phyloP scores from a whole-genome alignment of 64 coral and sea anemone genomes.

The Platygyra sinensis region DNA sequence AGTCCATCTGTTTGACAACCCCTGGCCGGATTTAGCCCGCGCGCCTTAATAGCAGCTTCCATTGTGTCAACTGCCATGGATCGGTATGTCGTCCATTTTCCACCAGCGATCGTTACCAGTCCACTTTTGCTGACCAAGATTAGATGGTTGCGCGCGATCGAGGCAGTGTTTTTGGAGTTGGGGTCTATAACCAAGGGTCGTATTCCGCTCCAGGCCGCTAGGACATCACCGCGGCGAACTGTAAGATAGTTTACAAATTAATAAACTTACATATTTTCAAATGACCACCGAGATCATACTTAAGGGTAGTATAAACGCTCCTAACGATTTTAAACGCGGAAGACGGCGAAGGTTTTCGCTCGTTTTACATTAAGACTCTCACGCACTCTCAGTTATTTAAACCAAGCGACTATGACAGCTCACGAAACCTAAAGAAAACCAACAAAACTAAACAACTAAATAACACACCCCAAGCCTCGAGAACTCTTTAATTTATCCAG shows the following conservation, averaged over 20 bases:
- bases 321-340: too few relatives aligned
- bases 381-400: too few relatives aligned
- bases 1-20: slow-evolving; percentile 95
- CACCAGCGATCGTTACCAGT: slow-evolving; percentile 94
- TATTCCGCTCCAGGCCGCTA: slow-evolving; percentile 95
- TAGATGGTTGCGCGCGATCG: slow-evolving; percentile 94
- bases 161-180: slow-evolving; percentile 91
- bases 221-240: slow-evolving; percentile 91
- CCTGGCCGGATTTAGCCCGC: slow-evolving; percentile 61
- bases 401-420: too few relatives aligned
- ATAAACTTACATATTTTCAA: not conserved
- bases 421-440: too few relatives aligned
- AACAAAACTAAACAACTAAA: too few relatives aligned
- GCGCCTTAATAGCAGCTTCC: slow-evolving; percentile 87
- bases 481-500: too few relatives aligned
- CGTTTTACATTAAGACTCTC: too few relatives aligned
- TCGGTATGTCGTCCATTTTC: slow-evolving; percentile 97
- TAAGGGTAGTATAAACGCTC: too few relatives aligned
- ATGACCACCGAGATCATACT: too few relatives aligned
- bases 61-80: slow-evolving; percentile 96
- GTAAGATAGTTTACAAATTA: not conserved
- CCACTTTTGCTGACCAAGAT: slow-evolving; percentile 86
- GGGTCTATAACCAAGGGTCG: slow-evolving; percentile 89
- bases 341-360: too few relatives aligned
- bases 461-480: too few relatives aligned